Percentiles rank a stretch among this genome's conserved stretches.
Conservation (phyloP, 37 sponge, comb jelly and placozoan genomes). For the Chondrilla cf. caribensis region DNA sequence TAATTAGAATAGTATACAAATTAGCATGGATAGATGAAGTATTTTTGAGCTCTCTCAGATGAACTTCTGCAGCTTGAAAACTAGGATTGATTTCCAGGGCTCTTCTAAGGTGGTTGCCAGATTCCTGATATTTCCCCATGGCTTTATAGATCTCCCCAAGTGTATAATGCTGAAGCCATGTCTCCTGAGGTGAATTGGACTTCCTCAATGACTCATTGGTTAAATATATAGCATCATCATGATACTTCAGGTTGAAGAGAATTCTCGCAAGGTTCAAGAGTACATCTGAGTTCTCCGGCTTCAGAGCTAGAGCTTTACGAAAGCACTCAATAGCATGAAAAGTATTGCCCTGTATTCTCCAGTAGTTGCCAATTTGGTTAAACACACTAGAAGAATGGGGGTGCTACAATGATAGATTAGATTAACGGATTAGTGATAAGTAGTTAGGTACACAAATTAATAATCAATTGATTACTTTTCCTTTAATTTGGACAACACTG, state of each 20-base stretch:
- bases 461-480: no score
- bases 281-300: slow-evolving; percentile 71
- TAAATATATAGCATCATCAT: slow-evolving; percentile 64
- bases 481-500: no score
- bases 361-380: slow-evolving; percentile 87
- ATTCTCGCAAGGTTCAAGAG: slow-evolving; percentile 81
- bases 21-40: slow-evolving; percentile 44
- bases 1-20: slow-evolving; percentile 68
- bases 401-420: slow-evolving; percentile 15
- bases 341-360: slow-evolving; percentile 85
- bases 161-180: slow-evolving; percentile 87
- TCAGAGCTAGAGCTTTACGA: slow-evolving; percentile 62
- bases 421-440: not conserved
- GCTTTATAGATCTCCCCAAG: slow-evolving; percentile 81
- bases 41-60: slow-evolving; percentile 62
- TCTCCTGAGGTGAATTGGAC: slow-evolving; percentile 33
- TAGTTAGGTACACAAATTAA: not conserved
- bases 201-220: slow-evolving; percentile 68
- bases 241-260: slow-evolving; percentile 72
- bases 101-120: slow-evolving; percentile 62
- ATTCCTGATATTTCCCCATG: slow-evolving; percentile 62
- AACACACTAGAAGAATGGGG: slow-evolving; percentile 45
- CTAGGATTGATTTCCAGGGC: slow-evolving; percentile 72
- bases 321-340: slow-evolving; percentile 85
- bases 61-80: slow-evolving; percentile 63